Percentiles rank a stretch among this genome's conserved stretches.
These are phyloP conservation scores for Murina feae DNA, from an alignment of 2,113 vertebrate species.

Conservation along the genomic window DNA sequence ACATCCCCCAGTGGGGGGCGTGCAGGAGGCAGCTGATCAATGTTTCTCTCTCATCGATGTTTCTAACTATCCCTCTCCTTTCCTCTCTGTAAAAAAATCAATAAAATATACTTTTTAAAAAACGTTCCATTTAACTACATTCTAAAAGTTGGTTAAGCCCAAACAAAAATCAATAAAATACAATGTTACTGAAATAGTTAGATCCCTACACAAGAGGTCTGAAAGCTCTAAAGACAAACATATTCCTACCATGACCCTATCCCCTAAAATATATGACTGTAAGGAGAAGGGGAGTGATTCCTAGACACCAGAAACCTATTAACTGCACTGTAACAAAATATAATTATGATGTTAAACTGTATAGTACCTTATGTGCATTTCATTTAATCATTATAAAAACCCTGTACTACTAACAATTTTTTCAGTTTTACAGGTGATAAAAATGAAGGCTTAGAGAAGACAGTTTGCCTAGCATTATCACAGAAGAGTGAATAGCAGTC, in stretches of 20 bases:
- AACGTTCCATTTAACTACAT: not conserved
- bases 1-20: too few relatives aligned
- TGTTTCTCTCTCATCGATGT: too few relatives aligned
- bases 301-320: not conserved
- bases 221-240: not conserved
- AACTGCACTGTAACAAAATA: not conserved
- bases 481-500: not conserved
- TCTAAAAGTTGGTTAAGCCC: not conserved
- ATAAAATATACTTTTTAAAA: too few relatives aligned
- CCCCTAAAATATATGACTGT: not conserved
- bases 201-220: not conserved
- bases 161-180: not conserved
- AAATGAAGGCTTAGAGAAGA: slow-evolving; percentile 6
- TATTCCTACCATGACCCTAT: not conserved
- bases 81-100: too few relatives aligned
- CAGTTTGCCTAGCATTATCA: not conserved
- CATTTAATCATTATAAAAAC: not conserved
- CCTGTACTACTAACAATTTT: not conserved
- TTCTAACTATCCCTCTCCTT: too few relatives aligned
- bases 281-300: not conserved
- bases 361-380: not conserved
- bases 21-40: too few relatives aligned
- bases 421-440: not conserved
- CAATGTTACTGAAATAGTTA: not conserved
- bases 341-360: not conserved